These are phyloP conservation scores for Kryphioiulus occultus DNA, from an alignment of 2,888 invertebrate species.

Conservation along the genomic window DNA sequence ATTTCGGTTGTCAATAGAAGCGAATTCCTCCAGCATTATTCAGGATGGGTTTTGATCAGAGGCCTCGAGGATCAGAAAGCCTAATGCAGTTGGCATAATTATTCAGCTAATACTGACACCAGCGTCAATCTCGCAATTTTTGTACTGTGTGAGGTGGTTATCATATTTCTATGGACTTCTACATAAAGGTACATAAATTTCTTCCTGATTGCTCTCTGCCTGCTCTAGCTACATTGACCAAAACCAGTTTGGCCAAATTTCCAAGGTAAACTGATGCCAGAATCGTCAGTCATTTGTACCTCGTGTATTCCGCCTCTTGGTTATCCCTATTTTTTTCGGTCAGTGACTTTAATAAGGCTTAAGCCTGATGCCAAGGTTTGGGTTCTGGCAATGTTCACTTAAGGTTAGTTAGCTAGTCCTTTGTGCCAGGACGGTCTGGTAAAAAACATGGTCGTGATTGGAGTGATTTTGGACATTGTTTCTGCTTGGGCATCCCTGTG, in stretches of 20 bases:
- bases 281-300: background rate
- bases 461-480: constrained; percentile 18
- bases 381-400: background rate
- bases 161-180: background rate
- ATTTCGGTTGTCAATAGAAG: constrained; percentile 18
- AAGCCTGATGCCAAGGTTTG: background rate
- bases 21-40: constrained; percentile 17
- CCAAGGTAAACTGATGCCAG: background rate
- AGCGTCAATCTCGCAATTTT: background rate
- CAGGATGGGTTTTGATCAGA: background rate
- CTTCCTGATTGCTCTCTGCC: background rate
- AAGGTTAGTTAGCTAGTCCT: constrained; percentile 36
- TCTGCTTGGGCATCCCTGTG: constrained; percentile 17
- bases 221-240: background rate
- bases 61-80: background rate
- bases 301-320: constrained; percentile 12
- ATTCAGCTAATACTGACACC: constrained; percentile 16
- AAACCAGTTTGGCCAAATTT: constrained; percentile 30
- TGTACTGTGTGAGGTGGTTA: background rate
- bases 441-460: constrained; percentile 25
- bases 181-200: background rate
- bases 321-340: background rate
- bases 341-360: constrained; percentile 25
- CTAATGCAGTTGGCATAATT: constrained; percentile 28
- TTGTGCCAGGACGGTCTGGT: background rate